phyloP scores from a whole-genome alignment of 1,140 invertebrate genomes.

The Eupristina koningsbergeri region DNA sequence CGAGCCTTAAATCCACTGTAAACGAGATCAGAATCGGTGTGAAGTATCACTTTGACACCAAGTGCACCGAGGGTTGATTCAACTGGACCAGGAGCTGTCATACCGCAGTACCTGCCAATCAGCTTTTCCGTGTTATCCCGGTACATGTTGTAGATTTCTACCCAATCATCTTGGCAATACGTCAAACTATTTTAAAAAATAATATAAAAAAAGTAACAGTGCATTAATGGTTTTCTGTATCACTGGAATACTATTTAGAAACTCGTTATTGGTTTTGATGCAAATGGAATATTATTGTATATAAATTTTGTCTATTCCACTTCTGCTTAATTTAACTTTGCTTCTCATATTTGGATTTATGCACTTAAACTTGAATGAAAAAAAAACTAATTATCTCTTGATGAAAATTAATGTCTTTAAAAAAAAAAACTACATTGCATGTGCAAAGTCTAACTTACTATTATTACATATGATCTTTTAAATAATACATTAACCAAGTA shows the following conservation, averaged over 20 bases:
- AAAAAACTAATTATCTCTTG: no score
- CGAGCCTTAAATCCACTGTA: conserved; percentile 92
- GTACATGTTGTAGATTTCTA: conserved; percentile 92
- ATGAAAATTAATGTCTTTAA: no score
- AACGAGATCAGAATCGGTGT: conserved; percentile 87
- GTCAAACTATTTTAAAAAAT: conserved; percentile 71
- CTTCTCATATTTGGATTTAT: no score
- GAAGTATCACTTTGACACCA: conserved; percentile 87
- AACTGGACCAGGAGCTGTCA: conserved; percentile 89
- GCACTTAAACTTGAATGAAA: no score
- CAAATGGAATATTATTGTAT: no score
- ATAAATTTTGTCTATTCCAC: no score
- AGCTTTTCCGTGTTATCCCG: conserved; percentile 84
- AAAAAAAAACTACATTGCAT: no score
- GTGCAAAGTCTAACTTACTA: no score
- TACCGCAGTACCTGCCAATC: conserved; percentile 89
- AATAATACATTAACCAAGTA: no score
- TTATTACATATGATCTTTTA: no score
- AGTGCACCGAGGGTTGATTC: conserved; percentile 89
- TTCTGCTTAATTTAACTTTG: no score
- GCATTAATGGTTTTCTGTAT: not conserved
- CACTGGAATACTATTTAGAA: not conserved
- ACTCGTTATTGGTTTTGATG: no score
- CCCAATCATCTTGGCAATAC: conserved; percentile 92
- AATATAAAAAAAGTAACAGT: not conserved